phyloP scores from a whole-genome alignment of 2,797 vertebrate genomes.

The Emydoidea blandingii region DNA sequence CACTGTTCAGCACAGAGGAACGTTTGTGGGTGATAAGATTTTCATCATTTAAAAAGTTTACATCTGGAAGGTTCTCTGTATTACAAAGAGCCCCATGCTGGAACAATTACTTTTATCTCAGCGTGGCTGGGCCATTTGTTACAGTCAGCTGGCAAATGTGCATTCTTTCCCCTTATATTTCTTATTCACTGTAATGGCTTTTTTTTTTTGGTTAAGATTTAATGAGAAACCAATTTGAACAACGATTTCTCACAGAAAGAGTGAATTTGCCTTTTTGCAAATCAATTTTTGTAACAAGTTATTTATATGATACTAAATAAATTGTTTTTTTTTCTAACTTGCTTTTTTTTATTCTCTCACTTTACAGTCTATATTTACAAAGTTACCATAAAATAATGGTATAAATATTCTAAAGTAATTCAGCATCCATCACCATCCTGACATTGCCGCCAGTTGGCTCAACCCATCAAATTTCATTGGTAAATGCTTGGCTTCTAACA shows the following conservation, averaged over 20 bases:
- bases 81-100: conserved; percentile 45
- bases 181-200: conserved; percentile 82
- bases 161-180: conserved; percentile 59
- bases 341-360: conserved; percentile 69
- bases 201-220: conserved; percentile 76
- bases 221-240: conserved; percentile 80
- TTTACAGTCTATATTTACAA: conserved; percentile 29
- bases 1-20: conserved; percentile 13
- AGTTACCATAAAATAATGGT: neutral
- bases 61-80: conserved; percentile 54
- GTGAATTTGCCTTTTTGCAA: conserved; percentile 94
- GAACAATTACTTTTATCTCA: conserved; percentile 75
- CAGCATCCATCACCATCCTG: neutral
- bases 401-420: neutral
- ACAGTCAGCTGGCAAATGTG: conserved; percentile 65
- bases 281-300: conserved; percentile 97
- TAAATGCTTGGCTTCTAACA: neutral
- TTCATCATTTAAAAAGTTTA: conserved; percentile 29
- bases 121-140: conserved; percentile 71
- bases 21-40: neutral
- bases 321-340: conserved; percentile 84
- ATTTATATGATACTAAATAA: conserved; percentile 98
- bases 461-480: neutral
- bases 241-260: conserved; percentile 81
- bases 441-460: neutral